A percentile compares a stretch with the other conserved stretches of the same genome.
These are phyloP conservation scores for Vanacampus margaritifer DNA, from an alignment of 2,113 vertebrate species.

Conservation along the genomic window DNA sequence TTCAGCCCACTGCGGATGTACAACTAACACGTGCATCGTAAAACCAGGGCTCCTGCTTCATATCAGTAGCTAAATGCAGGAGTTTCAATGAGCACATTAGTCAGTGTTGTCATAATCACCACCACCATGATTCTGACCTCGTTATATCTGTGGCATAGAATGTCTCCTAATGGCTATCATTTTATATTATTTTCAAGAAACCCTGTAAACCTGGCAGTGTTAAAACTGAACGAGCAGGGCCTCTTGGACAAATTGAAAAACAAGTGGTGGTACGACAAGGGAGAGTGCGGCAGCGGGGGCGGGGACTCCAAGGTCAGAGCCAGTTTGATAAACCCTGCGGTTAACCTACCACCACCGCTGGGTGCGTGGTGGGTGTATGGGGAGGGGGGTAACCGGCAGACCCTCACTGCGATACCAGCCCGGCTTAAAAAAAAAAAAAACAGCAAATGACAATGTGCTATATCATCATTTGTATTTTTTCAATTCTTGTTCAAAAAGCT, in stretches of 20 bases:
- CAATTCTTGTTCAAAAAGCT: background rate
- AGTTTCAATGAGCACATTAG: slow-evolving; percentile 22
- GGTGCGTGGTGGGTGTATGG: slow-evolving; percentile 69
- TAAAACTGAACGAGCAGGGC: slow-evolving; percentile 99
- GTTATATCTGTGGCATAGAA: slow-evolving; percentile 56
- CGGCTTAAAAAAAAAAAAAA: slow-evolving; percentile 42
- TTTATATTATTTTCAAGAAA: slow-evolving; percentile 90
- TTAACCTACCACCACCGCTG: slow-evolving; percentile 79
- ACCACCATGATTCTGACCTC: slow-evolving; percentile 54
- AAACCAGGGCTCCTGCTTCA: slow-evolving; percentile 52
- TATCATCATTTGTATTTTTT: background rate
- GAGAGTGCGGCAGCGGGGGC: slow-evolving; percentile 99
- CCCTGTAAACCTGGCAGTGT: slow-evolving; percentile 99
- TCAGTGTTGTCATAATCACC: slow-evolving; percentile 61
- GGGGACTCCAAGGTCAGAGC: slow-evolving; percentile 99
- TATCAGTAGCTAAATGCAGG: slow-evolving; percentile 48
- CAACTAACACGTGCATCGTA: slow-evolving; percentile 49
- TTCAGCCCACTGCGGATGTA: slow-evolving; percentile 44
- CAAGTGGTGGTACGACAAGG: slow-evolving; percentile 99
- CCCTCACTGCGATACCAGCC: slow-evolving; percentile 59
- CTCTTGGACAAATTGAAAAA: slow-evolving; percentile 99
- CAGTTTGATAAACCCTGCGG: slow-evolving; percentile 91
- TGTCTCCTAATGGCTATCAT: slow-evolving; percentile 83
- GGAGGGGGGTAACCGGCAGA: slow-evolving; percentile 86
- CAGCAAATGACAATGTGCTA: background rate